Evolutionary conservation across 2,888 invertebrate species (phyloP).

Genomic region (Pomacea canaliculata): DNA sequence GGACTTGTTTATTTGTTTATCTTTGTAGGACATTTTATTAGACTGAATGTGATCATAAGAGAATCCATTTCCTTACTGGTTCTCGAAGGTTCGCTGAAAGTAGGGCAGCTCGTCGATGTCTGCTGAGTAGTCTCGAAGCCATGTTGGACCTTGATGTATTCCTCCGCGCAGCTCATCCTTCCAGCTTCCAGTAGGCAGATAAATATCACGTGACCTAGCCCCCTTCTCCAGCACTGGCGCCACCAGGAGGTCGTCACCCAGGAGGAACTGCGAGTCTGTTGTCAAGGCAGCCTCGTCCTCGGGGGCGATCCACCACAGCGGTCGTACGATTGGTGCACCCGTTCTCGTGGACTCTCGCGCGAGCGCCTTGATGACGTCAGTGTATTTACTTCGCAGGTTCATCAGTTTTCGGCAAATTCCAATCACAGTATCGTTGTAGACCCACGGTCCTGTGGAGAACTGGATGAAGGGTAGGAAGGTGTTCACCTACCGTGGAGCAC

Average conservation of each 20-base stretch:
- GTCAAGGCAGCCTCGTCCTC: conserved; percentile 81
- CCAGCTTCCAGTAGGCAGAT: conserved; percentile 57
- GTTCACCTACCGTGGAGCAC: conserved; percentile 71
- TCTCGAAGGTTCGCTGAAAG: conserved; percentile 32
- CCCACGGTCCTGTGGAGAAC: conserved; percentile 78
- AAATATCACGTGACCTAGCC: conserved; percentile 57
- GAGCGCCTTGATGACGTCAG: conserved; percentile 46
- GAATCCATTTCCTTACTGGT: no score
- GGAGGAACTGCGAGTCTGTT: conserved; percentile 78
- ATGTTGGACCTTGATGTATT: conserved; percentile 38
- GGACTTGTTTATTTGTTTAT: no score
- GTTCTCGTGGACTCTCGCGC: conserved; percentile 50
- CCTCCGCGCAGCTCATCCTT: conserved; percentile 38
- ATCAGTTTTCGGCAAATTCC: conserved; percentile 46
- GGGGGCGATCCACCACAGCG: conserved; percentile 90
- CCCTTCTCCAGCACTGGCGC: conserved; percentile 64
- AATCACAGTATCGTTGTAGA: conserved; percentile 46
- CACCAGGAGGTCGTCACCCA: conserved; percentile 63
- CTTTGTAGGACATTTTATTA: no score
- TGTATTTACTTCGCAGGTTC: conserved; percentile 47
- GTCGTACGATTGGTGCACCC: conserved; percentile 86
- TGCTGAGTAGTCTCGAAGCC: conserved; percentile 42
- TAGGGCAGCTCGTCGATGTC: conserved; percentile 51
- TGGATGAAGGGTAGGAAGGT: conserved; percentile 91
- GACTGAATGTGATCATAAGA: no score